phyloP scores from a whole-genome alignment of 2,797 vertebrate genomes.

The Chromis chromis region DNA sequence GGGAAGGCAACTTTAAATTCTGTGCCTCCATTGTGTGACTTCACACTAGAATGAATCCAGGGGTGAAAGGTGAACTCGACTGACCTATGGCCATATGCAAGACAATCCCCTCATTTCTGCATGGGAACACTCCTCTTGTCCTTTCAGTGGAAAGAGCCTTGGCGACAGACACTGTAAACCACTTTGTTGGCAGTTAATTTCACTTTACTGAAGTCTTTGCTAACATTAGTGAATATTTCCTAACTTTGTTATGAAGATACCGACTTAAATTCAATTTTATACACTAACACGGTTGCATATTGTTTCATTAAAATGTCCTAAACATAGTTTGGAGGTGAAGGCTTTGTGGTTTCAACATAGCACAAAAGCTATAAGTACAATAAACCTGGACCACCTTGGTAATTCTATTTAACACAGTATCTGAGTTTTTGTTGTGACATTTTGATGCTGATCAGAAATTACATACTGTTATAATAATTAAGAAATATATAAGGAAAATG shows the following conservation, averaged over 20 bases:
- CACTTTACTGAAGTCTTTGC: neutral
- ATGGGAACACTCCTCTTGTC: slow-evolving; percentile 33
- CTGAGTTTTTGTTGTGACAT: neutral
- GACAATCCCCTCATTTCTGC: slow-evolving; percentile 60
- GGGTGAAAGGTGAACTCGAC: slow-evolving; percentile 65
- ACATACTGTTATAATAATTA: neutral
- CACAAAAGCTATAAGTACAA: neutral
- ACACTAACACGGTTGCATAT: neutral
- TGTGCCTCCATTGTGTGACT: slow-evolving; percentile 62
- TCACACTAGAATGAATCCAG: slow-evolving; percentile 68
- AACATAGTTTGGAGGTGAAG: neutral
- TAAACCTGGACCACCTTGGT: neutral
- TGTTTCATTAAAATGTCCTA: neutral
- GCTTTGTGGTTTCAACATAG: neutral
- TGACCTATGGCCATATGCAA: slow-evolving; percentile 60
- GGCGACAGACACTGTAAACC: slow-evolving; percentile 45
- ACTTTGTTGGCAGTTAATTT: slow-evolving; percentile 14
- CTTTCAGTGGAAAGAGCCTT: slow-evolving; percentile 31
- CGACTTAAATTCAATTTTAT: neutral
- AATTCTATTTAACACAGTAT: neutral
- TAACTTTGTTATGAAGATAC: neutral
- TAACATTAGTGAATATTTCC: neutral
- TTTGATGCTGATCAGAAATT: neutral
- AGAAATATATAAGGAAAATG: neutral
- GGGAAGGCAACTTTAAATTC: slow-evolving; percentile 22